Percentiles rank a stretch among this genome's conserved stretches.
phyloP scores from a whole-genome alignment of 37 sponge, comb jelly and placozoan genomes.

The Oopsacas minuta region DNA sequence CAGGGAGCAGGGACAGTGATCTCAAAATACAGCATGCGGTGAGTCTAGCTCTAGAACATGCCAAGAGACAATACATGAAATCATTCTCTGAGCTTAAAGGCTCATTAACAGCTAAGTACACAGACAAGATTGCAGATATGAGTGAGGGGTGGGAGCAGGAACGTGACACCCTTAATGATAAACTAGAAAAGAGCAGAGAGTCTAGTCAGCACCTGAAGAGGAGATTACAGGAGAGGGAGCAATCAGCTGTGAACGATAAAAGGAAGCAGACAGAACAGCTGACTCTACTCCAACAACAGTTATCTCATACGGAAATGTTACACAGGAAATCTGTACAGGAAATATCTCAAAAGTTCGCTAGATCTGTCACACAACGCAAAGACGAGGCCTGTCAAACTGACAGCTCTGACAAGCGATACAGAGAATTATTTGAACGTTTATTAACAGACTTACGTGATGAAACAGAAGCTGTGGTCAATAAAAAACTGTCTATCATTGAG shows the following conservation, averaged over 20 bases:
- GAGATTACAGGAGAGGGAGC: neutral
- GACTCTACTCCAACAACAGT: neutral
- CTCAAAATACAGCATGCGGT: neutral
- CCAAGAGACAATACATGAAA: neutral
- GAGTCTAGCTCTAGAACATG: neutral
- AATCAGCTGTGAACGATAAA: neutral
- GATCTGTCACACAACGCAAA: neutral
- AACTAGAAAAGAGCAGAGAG: neutral
- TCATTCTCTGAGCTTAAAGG: neutral
- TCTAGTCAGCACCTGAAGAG: neutral
- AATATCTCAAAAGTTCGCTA: neutral
- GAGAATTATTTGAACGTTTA: neutral
- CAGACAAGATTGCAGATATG: neutral
- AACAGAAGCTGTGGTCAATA: neutral
- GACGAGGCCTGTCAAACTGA: neutral
- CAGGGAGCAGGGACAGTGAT: neutral
- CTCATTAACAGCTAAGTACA: neutral
- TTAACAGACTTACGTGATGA: neutral
- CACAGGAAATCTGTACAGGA: neutral
- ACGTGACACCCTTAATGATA: neutral
- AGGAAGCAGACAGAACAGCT: neutral
- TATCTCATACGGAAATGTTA: neutral
- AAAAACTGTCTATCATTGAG: neutral
- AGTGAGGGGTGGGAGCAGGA: neutral
- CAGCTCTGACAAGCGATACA: neutral